Evolutionary conservation across 2,113 vertebrate species (phyloP).

Genomic region (Macrotis lagotis): DNA sequence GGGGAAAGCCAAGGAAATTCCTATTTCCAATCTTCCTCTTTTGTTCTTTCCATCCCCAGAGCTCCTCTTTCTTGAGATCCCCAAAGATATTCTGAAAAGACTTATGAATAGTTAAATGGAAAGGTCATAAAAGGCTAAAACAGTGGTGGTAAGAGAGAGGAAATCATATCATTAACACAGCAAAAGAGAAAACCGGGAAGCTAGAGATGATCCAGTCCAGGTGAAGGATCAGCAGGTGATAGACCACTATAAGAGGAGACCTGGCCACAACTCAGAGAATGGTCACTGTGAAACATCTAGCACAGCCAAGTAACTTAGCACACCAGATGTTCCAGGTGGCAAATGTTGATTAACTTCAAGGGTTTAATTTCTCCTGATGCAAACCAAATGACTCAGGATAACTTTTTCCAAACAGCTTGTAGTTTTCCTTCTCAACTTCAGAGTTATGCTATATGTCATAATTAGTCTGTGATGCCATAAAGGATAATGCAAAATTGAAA

Average conservation of each 20-base stretch:
- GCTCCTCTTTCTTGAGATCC: conserved; percentile 93
- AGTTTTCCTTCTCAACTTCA: conserved; percentile 77
- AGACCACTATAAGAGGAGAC: conserved; percentile 68
- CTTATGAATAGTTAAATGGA: conserved; percentile 88
- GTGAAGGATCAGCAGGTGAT: conserved; percentile 62
- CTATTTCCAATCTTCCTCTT: conserved; percentile 93
- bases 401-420: conserved; percentile 78
- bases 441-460: conserved; percentile 54
- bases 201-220: conserved; percentile 53
- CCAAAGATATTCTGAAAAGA: conserved; percentile 94
- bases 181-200: conserved; percentile 76
- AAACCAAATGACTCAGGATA: conserved; percentile 86
- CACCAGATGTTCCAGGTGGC: conserved; percentile 72
- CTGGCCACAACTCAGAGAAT: conserved; percentile 66
- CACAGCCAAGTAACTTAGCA: conserved; percentile 64
- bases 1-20: conserved; percentile 93
- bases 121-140: conserved; percentile 40
- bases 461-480: conserved; percentile 2
- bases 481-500: background rate
- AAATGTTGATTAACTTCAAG: conserved; percentile 66
- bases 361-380: conserved; percentile 74
- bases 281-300: conserved; percentile 82
- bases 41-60: conserved; percentile 95
- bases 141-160: conserved; percentile 36
- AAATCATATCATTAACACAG: conserved; percentile 49